These are phyloP conservation scores for Tipula helvola DNA, from an alignment of 2,888 invertebrate species.

Conservation along the genomic window DNA sequence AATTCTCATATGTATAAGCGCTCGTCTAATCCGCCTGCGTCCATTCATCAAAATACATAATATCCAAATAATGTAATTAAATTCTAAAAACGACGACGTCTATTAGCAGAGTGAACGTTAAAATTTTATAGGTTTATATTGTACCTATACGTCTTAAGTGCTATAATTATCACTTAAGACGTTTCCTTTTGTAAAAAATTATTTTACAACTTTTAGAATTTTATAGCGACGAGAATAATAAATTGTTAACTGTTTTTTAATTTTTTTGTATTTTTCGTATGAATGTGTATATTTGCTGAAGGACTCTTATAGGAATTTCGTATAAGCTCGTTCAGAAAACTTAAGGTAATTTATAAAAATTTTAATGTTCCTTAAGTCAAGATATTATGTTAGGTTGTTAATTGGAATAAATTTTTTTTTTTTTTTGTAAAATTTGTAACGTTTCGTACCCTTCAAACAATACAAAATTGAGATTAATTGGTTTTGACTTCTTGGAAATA, in stretches of 20 bases:
- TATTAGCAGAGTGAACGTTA: not conserved
- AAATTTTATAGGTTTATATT: not conserved
- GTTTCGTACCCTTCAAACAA: not conserved
- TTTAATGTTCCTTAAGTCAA: not conserved
- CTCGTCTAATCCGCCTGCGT: not conserved
- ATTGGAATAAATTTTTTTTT: not conserved
- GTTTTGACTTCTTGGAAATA: not conserved
- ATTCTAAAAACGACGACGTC: not conserved
- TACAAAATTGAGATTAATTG: not conserved
- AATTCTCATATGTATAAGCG: not conserved
- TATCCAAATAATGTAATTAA: not conserved
- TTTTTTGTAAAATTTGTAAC: not conserved
- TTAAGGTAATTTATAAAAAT: not conserved
- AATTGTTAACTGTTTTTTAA: not conserved
- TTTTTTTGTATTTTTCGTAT: not conserved
- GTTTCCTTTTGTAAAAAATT: not conserved
- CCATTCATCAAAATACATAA: not conserved
- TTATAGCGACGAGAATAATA: not conserved
- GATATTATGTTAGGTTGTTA: not conserved
- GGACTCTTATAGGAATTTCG: not conserved
- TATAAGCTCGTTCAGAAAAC: not conserved
- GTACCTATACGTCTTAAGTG: not conserved
- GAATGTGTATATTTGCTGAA: not conserved
- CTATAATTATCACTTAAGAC: conserved; percentile 4
- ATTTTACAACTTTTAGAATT: not conserved